Evolutionary conservation across 1,140 invertebrate genomes (phyloP), one percentile per base, ranked within the genome.

Genomic region (Rhopalosiphum padi): DNA sequence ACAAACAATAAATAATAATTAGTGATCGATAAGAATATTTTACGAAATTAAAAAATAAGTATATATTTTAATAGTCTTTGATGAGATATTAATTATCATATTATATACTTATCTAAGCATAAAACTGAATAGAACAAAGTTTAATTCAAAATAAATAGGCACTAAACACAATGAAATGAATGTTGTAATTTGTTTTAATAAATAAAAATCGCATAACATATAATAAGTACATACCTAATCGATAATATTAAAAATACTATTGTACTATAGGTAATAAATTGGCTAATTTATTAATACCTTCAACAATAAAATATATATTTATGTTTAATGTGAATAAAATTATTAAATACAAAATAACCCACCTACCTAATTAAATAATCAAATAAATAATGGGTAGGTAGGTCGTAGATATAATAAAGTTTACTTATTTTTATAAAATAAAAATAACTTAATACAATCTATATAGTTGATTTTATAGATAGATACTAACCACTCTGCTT

Each of bases 401-500:
- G 46, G 46, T 46, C 7, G 53, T 22, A 46, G 46, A 0, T 46
- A 46, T 46, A 46, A 46, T 8, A 30, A 25, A 30, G 25, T 30
- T 60, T 82, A 4, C 35, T 35, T 22, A 82, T 22, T 82, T 41
- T 37, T 83, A 23, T 83, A 37, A 21, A 37, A 82, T 37, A 35
- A 21, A 82, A 83, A 41, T 51, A 2, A 51, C 15, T 51, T 51
- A 83, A 37, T 41, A 9, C 18, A 35, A 77, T 77, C 30, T n/a
- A 77, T 18, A n/a, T 77, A 21, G 30, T 60, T 53, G 21, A 37
- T 25, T 11, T 41, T 51, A 51, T 21, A 51, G 15, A 9, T 21
- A 51, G 1, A 82, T 83, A 90, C 88, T 94, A 21, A 94, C 94
- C 83, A 92, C 90, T 25, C 94, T 90, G 21, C 68, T 93, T 85